phyloP scores from a whole-genome alignment of 2,888 invertebrate genomes.

The Dasypolia templi region DNA sequence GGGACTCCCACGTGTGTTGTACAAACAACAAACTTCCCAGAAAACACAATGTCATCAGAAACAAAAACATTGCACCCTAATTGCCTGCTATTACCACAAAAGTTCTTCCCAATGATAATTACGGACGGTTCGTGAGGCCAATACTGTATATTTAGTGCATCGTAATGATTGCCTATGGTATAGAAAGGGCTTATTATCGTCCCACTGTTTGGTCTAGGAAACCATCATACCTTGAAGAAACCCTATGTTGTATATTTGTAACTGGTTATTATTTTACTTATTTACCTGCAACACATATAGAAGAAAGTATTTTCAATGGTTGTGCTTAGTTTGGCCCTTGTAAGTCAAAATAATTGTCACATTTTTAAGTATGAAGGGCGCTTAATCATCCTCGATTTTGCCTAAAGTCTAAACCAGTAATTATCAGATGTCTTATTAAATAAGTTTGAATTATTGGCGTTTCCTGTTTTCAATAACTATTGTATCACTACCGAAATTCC shows the following conservation, averaged over 20 bases:
- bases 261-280: conserved; percentile 30
- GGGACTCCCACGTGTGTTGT: conserved; percentile 85
- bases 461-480: conserved; percentile 26
- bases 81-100: conserved; percentile 79
- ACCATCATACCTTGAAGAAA: conserved; percentile 30
- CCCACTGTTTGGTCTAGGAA: conserved; percentile 48
- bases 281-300: neutral
- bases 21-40: conserved; percentile 84
- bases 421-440: neutral
- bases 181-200: conserved; percentile 51
- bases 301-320: neutral
- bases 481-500: neutral
- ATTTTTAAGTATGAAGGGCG: neutral
- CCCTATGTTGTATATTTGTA: conserved; percentile 23
- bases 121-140: conserved; percentile 67
- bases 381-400: neutral
- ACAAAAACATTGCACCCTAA: conserved; percentile 85
- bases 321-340: neutral
- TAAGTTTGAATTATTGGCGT: conserved; percentile 21
- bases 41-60: conserved; percentile 85
- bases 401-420: neutral
- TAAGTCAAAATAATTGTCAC: neutral
- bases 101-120: conserved; percentile 76
- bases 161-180: conserved; percentile 58
- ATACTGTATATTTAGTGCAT: conserved; percentile 63